These are phyloP conservation scores for Drosophila colorata DNA, from an alignment of 2,888 invertebrate species.

Conservation along the genomic window DNA sequence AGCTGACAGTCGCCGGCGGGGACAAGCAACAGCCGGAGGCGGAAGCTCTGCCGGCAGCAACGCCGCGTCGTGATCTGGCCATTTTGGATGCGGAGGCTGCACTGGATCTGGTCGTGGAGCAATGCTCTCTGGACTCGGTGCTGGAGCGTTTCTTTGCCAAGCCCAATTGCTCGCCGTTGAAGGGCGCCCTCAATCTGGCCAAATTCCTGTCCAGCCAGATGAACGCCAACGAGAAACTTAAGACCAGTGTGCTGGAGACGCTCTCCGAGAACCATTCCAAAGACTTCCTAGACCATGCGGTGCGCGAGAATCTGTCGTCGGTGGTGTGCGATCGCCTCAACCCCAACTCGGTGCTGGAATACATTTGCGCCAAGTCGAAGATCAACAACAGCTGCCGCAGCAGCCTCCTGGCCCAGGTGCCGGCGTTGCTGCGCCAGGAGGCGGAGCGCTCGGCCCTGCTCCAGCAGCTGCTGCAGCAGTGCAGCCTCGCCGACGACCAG, in stretches of 20 bases:
- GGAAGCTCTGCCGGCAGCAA: not conserved
- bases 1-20: not conserved
- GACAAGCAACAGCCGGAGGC: not conserved
- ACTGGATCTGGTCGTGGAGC: slow-evolving; percentile 70
- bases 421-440: slow-evolving; percentile 73
- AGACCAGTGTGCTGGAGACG: slow-evolving; percentile 81
- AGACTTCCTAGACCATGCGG: slow-evolving; percentile 84
- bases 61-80: slow-evolving; percentile 43
- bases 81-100: slow-evolving; percentile 63
- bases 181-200: slow-evolving; percentile 65
- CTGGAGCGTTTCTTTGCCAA: slow-evolving; percentile 78
- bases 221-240: slow-evolving; percentile 78
- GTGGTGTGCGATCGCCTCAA: slow-evolving; percentile 85
- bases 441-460: slow-evolving; percentile 75
- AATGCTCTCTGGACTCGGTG: slow-evolving; percentile 73
- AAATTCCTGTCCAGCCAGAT: slow-evolving; percentile 82
- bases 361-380: slow-evolving; percentile 83
- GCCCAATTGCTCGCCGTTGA: slow-evolving; percentile 55
- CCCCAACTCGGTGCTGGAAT: slow-evolving; percentile 82
- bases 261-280: slow-evolving; percentile 84
- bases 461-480: slow-evolving; percentile 68
- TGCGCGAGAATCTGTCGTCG: slow-evolving; percentile 84
- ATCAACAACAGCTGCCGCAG: slow-evolving; percentile 80
- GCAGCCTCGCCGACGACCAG: slow-evolving; percentile 71
- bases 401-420: slow-evolving; percentile 77